Conservation (phyloP, 2,797 vertebrate species). For the Lepilemur septentrionalis region DNA sequence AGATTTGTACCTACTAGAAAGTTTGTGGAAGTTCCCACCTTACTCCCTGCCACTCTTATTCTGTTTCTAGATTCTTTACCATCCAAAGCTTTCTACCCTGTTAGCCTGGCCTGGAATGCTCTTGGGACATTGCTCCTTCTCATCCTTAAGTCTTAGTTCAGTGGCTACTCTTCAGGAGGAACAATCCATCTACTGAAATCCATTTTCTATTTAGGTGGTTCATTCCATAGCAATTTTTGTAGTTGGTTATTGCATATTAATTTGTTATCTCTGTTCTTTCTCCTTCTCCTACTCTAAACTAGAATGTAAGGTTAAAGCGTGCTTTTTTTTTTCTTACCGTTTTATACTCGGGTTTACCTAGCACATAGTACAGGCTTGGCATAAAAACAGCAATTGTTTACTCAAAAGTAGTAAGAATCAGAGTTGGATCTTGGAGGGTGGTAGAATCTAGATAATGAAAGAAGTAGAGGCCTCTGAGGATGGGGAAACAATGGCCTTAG, state of each 20-base stretch:
- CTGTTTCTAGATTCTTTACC: not conserved
- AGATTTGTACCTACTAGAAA: constrained; percentile 4
- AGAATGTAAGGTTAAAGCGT: not conserved
- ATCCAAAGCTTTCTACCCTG: not conserved
- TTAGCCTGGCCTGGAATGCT: not conserved
- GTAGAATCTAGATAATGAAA: not conserved
- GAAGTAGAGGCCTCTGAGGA: not conserved
- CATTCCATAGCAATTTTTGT: not conserved
- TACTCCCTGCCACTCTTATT: not conserved
- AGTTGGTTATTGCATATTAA: not conserved
- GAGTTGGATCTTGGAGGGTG: not conserved
- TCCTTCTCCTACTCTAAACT: not conserved
- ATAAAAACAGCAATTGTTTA: not conserved
- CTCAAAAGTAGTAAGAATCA: not conserved
- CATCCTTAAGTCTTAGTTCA: not conserved
- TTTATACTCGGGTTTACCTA: not conserved
- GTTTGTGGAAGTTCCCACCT: not conserved
- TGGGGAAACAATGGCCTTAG: not conserved
- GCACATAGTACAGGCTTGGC: not conserved
- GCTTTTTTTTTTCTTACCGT: not conserved
- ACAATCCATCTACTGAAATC: not conserved
- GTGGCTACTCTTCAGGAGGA: not conserved
- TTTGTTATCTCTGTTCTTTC: not conserved
- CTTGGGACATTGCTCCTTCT: not conserved
- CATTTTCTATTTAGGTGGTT: not conserved